Evolutionary conservation across 1,140 invertebrate genomes (phyloP), one percentile per base, ranked within the genome.

Genomic region (Zophobas morio): DNA sequence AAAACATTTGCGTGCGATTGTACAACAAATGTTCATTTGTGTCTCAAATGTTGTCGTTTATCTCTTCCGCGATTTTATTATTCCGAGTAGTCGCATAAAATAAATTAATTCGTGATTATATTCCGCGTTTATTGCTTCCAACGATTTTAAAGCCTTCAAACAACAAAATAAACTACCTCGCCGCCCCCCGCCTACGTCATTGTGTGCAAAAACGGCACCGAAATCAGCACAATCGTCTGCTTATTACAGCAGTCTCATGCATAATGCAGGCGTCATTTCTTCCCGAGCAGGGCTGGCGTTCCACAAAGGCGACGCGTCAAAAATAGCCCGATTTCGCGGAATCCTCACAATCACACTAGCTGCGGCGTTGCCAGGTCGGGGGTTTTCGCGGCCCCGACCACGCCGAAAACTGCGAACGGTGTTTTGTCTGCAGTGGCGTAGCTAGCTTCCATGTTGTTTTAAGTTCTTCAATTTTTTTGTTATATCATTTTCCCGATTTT

Each of bases 161-260:
- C 20, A 20, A 20, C 20, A 20, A 20, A 20, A 20, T 20, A 20
- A 20, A 20, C 20, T 20, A 20, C 20, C 20, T 0, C 20, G 20
- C 20, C 3, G 49, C 20, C 49, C 49, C 2, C 49, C 4, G 49
- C 4, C 2, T 2, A n/a, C 2, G 49, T 20, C 49, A 63, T 63
- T 63, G 57, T 63, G 57, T 63, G 57, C 39, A 63, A 63, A 63
- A 63, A 63, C 39, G 35, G 36, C 35, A n/a, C 36, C 57, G 32
- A 63, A 51, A 51, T 4, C 49, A 2, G 49, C 3, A 51, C 37
- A 63, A 63, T 63, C 57, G 1, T 2, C 54, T 57, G 20, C 54
- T 63, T 63, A 63, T 39, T 63, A 63, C 57, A 63, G 49, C 6
- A 63, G 39, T 34, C 57, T 63, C 57, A 63, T 63, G 37, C 57